phyloP scores from a whole-genome alignment of 2,888 invertebrate genomes.

The Pyrochroa serraticornis region DNA sequence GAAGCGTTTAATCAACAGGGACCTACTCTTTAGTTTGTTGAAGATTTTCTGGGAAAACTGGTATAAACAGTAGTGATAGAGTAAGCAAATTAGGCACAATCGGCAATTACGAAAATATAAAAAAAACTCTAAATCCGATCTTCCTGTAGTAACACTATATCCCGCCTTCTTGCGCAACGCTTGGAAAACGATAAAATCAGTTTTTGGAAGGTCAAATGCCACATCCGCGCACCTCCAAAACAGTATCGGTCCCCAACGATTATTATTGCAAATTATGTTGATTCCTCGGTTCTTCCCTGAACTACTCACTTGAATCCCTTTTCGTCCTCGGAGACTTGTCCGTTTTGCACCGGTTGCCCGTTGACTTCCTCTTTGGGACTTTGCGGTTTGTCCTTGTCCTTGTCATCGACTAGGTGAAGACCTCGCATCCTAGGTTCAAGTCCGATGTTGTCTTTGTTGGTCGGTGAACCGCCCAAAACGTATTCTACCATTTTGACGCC shows the following conservation, averaged over 20 bases:
- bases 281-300: no score
- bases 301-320: slow-evolving; percentile 86
- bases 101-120: neutral
- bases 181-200: neutral
- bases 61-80: no score
- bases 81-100: neutral
- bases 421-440: slow-evolving; percentile 71
- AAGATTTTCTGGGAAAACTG: no score
- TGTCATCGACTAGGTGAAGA: slow-evolving; percentile 64
- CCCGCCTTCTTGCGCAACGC: neutral
- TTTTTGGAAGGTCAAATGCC: neutral
- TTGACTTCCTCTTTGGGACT: slow-evolving; percentile 63
- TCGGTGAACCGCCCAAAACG: slow-evolving; percentile 91
- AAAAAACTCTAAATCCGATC: neutral
- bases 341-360: slow-evolving; percentile 60
- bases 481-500: slow-evolving; percentile 99
- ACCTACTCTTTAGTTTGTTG: no score
- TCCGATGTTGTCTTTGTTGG: slow-evolving; percentile 69
- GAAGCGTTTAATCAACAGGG: no score
- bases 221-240: neutral
- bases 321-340: slow-evolving; percentile 67
- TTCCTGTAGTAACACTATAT: neutral
- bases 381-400: slow-evolving; percentile 64
- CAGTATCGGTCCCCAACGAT: no score
- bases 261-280: no score